Conservation (phyloP, 2,797 vertebrate species). For the Cyprinodon diabolis region DNA sequence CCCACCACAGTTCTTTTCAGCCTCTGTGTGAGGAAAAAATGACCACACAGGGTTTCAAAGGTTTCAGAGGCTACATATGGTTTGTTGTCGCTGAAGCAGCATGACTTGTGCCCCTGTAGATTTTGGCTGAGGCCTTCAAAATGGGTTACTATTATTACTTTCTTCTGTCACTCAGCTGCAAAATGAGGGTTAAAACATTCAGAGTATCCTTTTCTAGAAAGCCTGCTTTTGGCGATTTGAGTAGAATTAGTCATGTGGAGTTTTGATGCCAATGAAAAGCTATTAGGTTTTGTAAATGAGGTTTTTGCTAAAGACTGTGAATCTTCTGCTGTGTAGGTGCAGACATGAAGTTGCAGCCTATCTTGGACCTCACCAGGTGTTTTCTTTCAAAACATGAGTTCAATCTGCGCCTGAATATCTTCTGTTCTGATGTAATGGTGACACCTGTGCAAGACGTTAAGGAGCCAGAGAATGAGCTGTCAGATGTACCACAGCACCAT, state of each 20-base stretch:
- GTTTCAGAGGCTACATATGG: slow-evolving; percentile 70
- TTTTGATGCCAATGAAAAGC: neutral
- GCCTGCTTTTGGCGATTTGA: slow-evolving; percentile 29
- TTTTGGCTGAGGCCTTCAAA: slow-evolving; percentile 66
- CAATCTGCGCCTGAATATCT: slow-evolving; percentile 45
- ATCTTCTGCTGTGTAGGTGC: neutral
- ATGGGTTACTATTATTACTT: slow-evolving; percentile 63
- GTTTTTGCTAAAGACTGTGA: neutral
- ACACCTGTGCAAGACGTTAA: slow-evolving; percentile 64
- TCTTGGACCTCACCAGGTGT: slow-evolving; percentile 26
- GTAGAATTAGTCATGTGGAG: slow-evolving; percentile 9
- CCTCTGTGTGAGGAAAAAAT: slow-evolving; percentile 72
- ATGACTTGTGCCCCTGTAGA: slow-evolving; percentile 79
- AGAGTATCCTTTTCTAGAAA: slow-evolving; percentile 51
- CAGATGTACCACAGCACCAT: slow-evolving; percentile 50
- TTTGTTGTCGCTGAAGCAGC: slow-evolving; percentile 75
- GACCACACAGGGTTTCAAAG: slow-evolving; percentile 81
- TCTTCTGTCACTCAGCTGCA: slow-evolving; percentile 60
- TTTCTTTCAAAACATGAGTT: slow-evolving; percentile 20
- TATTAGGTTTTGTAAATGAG: accelerated
- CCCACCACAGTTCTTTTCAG: slow-evolving; percentile 80
- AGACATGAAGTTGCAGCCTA: neutral
- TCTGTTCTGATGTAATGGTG: slow-evolving; percentile 43
- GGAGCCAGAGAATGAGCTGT: slow-evolving; percentile 37
- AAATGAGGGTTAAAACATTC: slow-evolving; percentile 54